Evolutionary conservation across 2,113 vertebrate genomes (phyloP), one percentile per base, ranked within the genome.

Genomic region (Perca schrenkii): DNA sequence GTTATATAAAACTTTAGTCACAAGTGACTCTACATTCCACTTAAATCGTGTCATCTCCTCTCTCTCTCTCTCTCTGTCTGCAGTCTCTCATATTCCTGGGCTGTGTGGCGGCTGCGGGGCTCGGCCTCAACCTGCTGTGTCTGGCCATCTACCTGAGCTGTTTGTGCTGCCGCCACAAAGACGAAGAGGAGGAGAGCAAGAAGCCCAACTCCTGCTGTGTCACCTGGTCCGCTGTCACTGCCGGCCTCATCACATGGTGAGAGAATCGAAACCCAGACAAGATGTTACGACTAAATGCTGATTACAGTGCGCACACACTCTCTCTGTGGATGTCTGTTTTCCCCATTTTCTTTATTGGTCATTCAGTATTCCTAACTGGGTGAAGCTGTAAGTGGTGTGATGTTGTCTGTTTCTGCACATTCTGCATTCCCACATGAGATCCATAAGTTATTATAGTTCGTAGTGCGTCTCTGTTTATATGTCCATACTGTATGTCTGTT

Each of bases 201-300:
- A 96, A 86, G 81, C 92, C 92, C 13, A 89, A 82, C 85, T 96
- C 97, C 62, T 97, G 97, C 91, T 98, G 97, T 0, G 79, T 97
- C 92, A 99, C 97, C 79, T 99, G 98, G 97, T 96, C 96, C 0
- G 97, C 97, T 0, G 97, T 97, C 49, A 77, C 93, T 0, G 97
- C 98, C 0, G 97, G 97, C 53, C 97, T 99, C 57, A 31, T 98
- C 88, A 98, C 97, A 93, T 99, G 98, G 98, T 99, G 94, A 97
- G 94, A 52, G 36, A 50, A 47, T n/a, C 1, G 1, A 43, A 3
- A 22, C 6, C 19, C 6, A 70, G 25, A 10, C 28, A 1, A 50
- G 67, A 31, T 8, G 60, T 58, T 47, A 12, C 13, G 53, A 54
- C 31, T 77, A 63, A 77, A 25, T 47, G 36, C 50, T 73, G 56